These are phyloP conservation scores for Unio pictorum DNA, from an alignment of 2,888 invertebrate species.

Conservation along the genomic window DNA sequence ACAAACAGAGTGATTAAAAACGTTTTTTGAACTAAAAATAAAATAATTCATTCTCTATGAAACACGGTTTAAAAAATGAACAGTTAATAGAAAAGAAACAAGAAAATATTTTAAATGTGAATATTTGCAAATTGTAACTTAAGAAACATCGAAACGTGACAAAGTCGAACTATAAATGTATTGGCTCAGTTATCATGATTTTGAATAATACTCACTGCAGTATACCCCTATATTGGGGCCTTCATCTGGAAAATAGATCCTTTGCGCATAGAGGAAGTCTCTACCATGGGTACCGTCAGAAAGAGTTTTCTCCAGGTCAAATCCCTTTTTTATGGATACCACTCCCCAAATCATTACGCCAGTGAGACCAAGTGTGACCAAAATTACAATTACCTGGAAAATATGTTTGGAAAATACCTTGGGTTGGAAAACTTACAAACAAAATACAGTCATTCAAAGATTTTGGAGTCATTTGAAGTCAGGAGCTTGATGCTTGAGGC, in stretches of 20 bases:
- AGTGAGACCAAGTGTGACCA: conserved; percentile 77
- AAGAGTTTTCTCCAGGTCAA: conserved; percentile 85
- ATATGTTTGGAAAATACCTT: conserved; percentile 2
- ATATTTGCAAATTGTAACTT: no score
- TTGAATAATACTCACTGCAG: conserved; percentile 74
- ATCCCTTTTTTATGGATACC: conserved; percentile 81
- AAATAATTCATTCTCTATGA: no score
- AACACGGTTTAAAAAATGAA: no score
- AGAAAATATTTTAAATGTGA: no score
- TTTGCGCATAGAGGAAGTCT: conserved; percentile 76
- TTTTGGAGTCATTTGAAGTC: no score
- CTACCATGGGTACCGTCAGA: conserved; percentile 80
- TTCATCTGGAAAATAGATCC: conserved; percentile 78
- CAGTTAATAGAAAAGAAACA: no score
- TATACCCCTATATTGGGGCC: conserved; percentile 79
- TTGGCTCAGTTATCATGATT: not conserved
- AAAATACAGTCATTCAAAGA: not conserved
- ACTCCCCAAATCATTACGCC: conserved; percentile 78
- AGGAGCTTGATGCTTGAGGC: no score
- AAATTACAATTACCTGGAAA: conserved; percentile 75
- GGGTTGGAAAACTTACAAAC: not conserved
- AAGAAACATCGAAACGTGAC: no score
- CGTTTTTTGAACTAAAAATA: no score
- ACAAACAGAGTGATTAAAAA: no score
- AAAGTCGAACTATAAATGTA: no score